These are phyloP conservation scores for Zaprionus capensis DNA, from an alignment of 1,140 invertebrate species.

Conservation along the genomic window DNA sequence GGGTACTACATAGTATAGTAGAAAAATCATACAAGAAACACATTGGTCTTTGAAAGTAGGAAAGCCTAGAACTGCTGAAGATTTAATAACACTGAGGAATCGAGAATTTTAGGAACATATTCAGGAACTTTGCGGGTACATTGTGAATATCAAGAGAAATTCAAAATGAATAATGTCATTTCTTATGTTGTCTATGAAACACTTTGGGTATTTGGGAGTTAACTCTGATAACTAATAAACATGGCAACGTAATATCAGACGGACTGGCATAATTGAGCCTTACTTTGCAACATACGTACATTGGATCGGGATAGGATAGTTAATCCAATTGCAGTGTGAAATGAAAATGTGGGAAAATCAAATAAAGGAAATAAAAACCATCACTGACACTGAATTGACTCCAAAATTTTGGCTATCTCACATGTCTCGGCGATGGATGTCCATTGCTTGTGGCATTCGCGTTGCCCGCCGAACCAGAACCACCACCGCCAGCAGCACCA, in stretches of 20 bases:
- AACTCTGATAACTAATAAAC: background rate
- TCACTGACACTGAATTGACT: conserved; percentile 85
- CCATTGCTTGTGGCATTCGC: conserved; percentile 64
- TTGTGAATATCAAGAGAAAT: background rate
- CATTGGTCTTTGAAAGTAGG: background rate
- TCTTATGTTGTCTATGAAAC: conserved; percentile 3
- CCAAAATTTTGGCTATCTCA: conserved; percentile 85
- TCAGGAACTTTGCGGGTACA: background rate
- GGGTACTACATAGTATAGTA: background rate
- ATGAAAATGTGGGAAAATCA: conserved; percentile 62
- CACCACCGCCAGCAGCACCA: conserved; percentile 17
- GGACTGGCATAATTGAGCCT: background rate
- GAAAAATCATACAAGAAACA: background rate
- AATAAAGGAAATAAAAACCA: conserved; percentile 82
- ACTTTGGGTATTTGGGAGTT: conserved; percentile 2
- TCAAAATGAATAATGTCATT: conserved; percentile 2
- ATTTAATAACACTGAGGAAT: background rate
- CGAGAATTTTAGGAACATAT: conserved; percentile 4
- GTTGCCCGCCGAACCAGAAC: conserved; percentile 50
- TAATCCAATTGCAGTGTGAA: conserved; percentile 44
- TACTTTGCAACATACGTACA: conserved; percentile 1
- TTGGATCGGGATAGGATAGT: conserved; percentile 6
- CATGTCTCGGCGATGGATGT: conserved; percentile 84
- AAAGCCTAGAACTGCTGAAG: background rate
- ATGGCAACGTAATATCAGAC: conserved; percentile 3